Conservation (phyloP, 2,113 vertebrate species). For the Origma solitaria region DNA sequence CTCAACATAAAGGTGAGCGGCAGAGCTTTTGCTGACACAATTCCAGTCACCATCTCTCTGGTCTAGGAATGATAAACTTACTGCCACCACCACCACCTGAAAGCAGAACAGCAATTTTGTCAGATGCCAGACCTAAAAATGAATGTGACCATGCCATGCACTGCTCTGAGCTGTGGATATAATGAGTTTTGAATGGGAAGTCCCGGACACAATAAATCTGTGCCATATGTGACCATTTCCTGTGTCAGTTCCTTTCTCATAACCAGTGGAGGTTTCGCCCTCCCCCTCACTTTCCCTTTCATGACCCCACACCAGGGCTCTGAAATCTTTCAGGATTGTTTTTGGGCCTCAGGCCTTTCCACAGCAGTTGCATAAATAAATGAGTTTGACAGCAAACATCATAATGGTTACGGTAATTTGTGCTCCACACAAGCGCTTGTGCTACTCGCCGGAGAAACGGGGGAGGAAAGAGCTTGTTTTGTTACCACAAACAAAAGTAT, state of each 20-base stretch:
- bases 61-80: conserved; percentile 54
- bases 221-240: conserved; percentile 92
- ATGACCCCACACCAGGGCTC: conserved; percentile 85
- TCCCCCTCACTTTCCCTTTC: conserved; percentile 70
- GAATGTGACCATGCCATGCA: conserved; percentile 62
- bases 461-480: conserved; percentile 68
- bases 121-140: conserved; percentile 69
- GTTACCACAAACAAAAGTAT: conserved; percentile 70
- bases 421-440: conserved; percentile 73
- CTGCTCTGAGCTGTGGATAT: conserved; percentile 72
- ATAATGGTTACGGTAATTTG: conserved; percentile 79
- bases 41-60: neutral
- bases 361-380: conserved; percentile 86
- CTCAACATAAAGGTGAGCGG: neutral
- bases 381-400: conserved; percentile 88
- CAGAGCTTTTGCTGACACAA: neutral
- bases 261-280: conserved; percentile 69
- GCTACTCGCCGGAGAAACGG: conserved; percentile 68
- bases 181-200: conserved; percentile 89
- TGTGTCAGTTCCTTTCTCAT: conserved; percentile 90
- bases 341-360: conserved; percentile 75
- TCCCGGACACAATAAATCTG: conserved; percentile 87
- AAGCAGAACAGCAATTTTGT: conserved; percentile 59
- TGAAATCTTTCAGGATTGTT: conserved; percentile 83
- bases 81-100: conserved; percentile 1